Conservation (phyloP, 2,888 invertebrate genomes). For the Coelopa pilipes region DNA sequence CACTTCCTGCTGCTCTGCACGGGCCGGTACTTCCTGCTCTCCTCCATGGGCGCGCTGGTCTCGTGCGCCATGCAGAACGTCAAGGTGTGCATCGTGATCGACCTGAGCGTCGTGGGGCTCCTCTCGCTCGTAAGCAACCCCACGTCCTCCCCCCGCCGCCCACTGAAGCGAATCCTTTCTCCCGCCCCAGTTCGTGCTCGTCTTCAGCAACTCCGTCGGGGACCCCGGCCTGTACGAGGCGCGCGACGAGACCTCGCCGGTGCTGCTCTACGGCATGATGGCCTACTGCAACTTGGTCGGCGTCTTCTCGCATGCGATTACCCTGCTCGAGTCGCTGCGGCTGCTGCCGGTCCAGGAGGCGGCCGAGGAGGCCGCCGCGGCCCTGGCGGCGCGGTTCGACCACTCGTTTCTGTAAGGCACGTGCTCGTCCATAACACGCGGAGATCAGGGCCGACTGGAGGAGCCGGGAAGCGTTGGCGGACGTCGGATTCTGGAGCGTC, state of each 20-base stretch:
- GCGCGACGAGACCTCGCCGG: slow-evolving; percentile 24
- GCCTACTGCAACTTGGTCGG: slow-evolving; percentile 41
- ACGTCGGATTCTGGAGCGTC: slow-evolving; percentile 1
- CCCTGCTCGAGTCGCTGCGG: slow-evolving; percentile 30
- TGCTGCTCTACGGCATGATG: slow-evolving; percentile 39
- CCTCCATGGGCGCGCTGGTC: slow-evolving; percentile 39
- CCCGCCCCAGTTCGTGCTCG: slow-evolving; percentile 10
- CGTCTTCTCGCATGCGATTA: slow-evolving; percentile 38
- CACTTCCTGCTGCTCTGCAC: slow-evolving; percentile 36
- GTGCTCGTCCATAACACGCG: slow-evolving; percentile 17
- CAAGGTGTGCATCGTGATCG: background rate
- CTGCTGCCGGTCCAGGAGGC: background rate
- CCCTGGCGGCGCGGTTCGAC: background rate
- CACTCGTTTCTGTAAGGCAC: slow-evolving; percentile 10
- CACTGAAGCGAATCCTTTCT: background rate
- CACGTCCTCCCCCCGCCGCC: background rate
- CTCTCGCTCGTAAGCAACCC: background rate
- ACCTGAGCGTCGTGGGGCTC: background rate
- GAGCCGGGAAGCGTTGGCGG: background rate
- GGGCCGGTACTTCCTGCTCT: slow-evolving; percentile 40
- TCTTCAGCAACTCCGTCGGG: slow-evolving; percentile 11
- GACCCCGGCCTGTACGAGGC: slow-evolving; percentile 39
- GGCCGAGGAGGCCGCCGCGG: background rate
- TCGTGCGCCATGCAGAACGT: slow-evolving; percentile 17
- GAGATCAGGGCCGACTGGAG: too few species aligned